Conservation (phyloP, 1,140 invertebrate genomes). For the Agrilus planipennis region DNA sequence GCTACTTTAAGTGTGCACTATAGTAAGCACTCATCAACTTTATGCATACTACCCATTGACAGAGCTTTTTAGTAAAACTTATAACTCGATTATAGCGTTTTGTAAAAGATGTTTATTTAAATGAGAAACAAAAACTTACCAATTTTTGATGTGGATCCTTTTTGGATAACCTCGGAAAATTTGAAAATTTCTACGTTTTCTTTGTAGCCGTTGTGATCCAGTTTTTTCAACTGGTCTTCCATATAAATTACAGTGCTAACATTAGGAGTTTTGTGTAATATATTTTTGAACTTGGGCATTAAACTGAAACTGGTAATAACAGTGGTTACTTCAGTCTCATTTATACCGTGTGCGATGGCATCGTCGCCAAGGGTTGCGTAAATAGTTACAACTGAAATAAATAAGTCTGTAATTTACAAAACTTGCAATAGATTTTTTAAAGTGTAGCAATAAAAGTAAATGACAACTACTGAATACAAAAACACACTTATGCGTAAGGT, state of each 20-base stretch:
- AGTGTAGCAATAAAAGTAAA: neutral
- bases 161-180: conserved; percentile 45
- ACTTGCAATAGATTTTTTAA: too few relatives aligned
- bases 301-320: conserved; percentile 84
- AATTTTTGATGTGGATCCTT: conserved; percentile 33
- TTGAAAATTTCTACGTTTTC: conserved; percentile 51
- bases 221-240: conserved; percentile 69
- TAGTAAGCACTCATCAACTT: too few relatives aligned
- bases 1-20: too few relatives aligned
- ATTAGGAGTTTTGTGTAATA: conserved; percentile 52
- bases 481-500: neutral
- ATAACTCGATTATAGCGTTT: too few relatives aligned
- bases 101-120: too few relatives aligned
- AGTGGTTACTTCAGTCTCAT: conserved; percentile 87
- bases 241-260: conserved; percentile 78
- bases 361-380: conserved; percentile 96
- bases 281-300: conserved; percentile 75
- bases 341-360: conserved; percentile 88
- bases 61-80: too few relatives aligned
- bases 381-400: conserved; percentile 75
- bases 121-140: too few relatives aligned
- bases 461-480: neutral
- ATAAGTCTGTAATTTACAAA: conserved; percentile 8
- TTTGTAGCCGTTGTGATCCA: conserved; percentile 55
- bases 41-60: too few relatives aligned